Conservation (phyloP, 1,140 invertebrate genomes). For the Drosophila prosaltans region DNA sequence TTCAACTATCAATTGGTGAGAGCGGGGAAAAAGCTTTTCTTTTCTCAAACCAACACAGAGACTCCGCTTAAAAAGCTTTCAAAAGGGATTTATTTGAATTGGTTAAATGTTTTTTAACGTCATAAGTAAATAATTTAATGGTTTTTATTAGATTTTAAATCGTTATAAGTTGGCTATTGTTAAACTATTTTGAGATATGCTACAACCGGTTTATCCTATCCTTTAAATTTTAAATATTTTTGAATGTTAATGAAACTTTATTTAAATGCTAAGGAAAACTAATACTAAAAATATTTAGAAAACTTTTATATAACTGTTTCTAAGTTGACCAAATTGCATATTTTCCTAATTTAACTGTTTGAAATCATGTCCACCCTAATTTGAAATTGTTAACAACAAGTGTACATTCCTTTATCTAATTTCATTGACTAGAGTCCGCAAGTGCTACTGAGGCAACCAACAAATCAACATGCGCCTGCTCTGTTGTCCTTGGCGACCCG, state of each 20-base stretch:
- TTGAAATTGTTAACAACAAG: constrained; percentile 27
- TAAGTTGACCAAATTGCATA: too few relatives aligned
- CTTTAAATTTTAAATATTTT: too few relatives aligned
- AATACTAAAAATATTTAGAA: too few relatives aligned
- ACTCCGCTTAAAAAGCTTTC: constrained; percentile 23
- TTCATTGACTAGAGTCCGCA: constrained; percentile 1
- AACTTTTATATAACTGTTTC: too few relatives aligned
- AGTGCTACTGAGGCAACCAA: constrained; percentile 44
- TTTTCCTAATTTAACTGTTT: too few relatives aligned
- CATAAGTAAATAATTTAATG: too few relatives aligned
- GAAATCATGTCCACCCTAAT: neutral
- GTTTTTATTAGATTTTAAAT: too few relatives aligned
- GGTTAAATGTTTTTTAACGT: neutral
- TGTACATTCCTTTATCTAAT: constrained; percentile 17
- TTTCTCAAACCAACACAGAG: constrained; percentile 22
- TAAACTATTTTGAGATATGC: too few relatives aligned
- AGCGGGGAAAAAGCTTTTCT: constrained; percentile 30
- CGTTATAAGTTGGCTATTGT: too few relatives aligned
- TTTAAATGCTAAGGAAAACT: too few relatives aligned
- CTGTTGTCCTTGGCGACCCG: constrained; percentile 61
- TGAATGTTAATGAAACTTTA: too few relatives aligned
- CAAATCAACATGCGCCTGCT: constrained; percentile 68
- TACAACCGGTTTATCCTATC: too few relatives aligned
- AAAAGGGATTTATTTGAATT: neutral
- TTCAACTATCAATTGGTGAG: constrained; percentile 49